Evolutionary conservation across 2,888 invertebrate genomes (phyloP).

Genomic region (Acheta domesticus): DNA sequence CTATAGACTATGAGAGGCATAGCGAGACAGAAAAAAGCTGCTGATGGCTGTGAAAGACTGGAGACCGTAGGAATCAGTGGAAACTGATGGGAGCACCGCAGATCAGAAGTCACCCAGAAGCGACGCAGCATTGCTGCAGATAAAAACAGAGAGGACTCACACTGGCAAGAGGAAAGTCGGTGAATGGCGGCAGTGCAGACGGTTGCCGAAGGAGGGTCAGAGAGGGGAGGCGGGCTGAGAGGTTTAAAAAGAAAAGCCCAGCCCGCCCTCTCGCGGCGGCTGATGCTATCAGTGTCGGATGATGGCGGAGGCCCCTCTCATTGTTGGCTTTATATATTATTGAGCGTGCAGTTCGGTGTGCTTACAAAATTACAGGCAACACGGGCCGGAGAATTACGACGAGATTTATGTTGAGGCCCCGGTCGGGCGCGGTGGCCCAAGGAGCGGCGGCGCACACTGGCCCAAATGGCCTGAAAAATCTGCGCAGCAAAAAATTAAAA

Average conservation of each 20-base stretch:
- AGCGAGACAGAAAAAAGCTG: no score
- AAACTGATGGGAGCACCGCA: no score
- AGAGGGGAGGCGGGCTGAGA: background rate
- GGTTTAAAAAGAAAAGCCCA: background rate
- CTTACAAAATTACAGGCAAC: constrained; percentile 10
- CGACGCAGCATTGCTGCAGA: no score
- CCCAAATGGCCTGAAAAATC: no score
- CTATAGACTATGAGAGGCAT: no score
- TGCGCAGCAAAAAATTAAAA: background rate
- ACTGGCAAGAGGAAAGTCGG: background rate
- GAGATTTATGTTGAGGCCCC: constrained; percentile 5
- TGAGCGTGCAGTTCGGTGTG: constrained; percentile 18
- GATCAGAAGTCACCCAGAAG: no score
- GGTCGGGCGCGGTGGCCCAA: background rate
- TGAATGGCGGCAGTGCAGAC: background rate
- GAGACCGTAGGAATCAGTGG: no score
- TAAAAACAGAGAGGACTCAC: no score
- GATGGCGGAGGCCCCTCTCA: background rate
- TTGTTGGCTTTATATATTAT: constrained; percentile 9
- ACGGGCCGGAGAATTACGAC: background rate
- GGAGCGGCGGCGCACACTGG: no score
- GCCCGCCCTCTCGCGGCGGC: background rate
- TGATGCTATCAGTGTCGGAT: background rate
- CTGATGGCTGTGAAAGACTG: no score
- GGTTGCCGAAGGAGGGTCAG: background rate